Conservation (phyloP, 2,797 vertebrate genomes). For the Scolopax bukidnonensis region DNA sequence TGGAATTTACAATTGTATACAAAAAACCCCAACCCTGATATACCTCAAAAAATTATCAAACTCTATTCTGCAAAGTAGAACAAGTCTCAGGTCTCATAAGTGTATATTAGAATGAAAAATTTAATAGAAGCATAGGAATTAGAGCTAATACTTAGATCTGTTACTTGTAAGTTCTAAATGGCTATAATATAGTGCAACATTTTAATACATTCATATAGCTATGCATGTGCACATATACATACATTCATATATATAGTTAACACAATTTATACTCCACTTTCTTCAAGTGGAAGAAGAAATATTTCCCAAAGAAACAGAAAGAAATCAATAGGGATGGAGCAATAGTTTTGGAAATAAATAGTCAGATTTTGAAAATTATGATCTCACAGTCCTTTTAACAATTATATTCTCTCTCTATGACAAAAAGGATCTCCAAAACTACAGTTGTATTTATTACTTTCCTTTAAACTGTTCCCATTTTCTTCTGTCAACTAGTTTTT, state of each 20-base stretch:
- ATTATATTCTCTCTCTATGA: not conserved
- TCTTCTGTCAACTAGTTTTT: not conserved
- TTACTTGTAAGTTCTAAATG: not conserved
- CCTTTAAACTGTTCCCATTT: not conserved
- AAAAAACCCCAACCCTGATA: not conserved
- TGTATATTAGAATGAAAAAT: not conserved
- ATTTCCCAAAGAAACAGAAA: not conserved
- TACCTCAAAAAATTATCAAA: not conserved
- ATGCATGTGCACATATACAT: not conserved
- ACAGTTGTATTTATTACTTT: not conserved
- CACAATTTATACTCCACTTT: not conserved
- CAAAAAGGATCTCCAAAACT: not conserved
- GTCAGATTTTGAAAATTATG: not conserved
- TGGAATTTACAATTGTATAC: not conserved
- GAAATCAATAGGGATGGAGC: not conserved
- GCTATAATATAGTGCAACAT: not conserved
- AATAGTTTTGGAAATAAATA: not conserved
- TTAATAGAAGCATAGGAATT: not conserved
- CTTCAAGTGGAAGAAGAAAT: not conserved
- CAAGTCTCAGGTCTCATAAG: not conserved
- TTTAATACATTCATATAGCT: not conserved
- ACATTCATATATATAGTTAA: not conserved
- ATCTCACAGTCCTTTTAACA: not conserved
- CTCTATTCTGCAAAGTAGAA: not conserved
- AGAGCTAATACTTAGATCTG: accelerated